Evolutionary conservation across 2,888 invertebrate species (phyloP).

Genomic region (Cinara cedri): DNA sequence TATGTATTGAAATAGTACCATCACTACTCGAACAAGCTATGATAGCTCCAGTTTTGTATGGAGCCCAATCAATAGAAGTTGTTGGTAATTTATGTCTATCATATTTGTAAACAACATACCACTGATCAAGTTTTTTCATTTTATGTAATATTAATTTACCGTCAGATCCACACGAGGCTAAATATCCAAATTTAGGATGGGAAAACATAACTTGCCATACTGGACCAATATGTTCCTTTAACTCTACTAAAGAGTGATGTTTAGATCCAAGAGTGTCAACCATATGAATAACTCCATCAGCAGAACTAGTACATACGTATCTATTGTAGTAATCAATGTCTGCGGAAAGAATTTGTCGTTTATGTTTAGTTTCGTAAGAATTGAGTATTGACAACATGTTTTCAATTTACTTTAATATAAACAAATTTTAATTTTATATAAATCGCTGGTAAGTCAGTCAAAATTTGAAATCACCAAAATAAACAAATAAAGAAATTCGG

Average conservation of each 20-base stretch:
- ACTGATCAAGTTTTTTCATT: constrained; percentile 76
- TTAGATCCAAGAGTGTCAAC: constrained; percentile 94
- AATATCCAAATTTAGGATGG: constrained; percentile 93
- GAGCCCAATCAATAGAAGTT: constrained; percentile 96
- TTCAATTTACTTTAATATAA: neutral
- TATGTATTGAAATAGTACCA: constrained; percentile 89
- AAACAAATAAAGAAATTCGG: too few species aligned
- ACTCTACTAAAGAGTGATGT: constrained; percentile 85
- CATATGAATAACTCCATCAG: constrained; percentile 94
- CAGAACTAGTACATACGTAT: constrained; percentile 95
- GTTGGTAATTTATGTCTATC: constrained; percentile 92
- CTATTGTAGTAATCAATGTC: constrained; percentile 97
- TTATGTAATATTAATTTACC: constrained; percentile 99
- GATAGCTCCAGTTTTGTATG: constrained; percentile 90
- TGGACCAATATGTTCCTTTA: constrained; percentile 87
- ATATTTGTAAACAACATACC: constrained; percentile 92
- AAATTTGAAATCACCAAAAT: too few species aligned
- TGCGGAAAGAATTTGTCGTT: constrained; percentile 99
- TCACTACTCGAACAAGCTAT: constrained; percentile 97
- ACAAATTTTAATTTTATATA: neutral
- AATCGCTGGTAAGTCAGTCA: too few species aligned
- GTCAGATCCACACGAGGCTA: constrained; percentile 98
- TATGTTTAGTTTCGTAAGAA: constrained; percentile 96
- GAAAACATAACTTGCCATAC: constrained; percentile 99
- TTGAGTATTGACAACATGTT: constrained; percentile 70